Base-by-base conservation (phyloP, 1,140 invertebrate genomes). In the Liolophura sinensis region DNA sequence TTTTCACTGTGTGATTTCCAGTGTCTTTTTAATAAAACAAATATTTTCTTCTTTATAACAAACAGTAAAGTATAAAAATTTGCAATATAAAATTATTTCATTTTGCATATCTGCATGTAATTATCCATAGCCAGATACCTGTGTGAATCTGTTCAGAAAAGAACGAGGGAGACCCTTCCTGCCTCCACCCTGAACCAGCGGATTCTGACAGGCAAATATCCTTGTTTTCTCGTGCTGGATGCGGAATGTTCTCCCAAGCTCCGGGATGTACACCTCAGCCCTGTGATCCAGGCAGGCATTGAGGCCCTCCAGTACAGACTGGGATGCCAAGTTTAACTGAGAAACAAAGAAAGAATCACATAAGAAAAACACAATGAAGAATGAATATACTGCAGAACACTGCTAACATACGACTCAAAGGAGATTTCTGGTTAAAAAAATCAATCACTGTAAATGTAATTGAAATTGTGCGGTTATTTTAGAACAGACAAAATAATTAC, bases 281-380 rank as follows among this genome's bases (percentile, higher is more conserved):
- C 97, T 87, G 82, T 99, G 98, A 88, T 99, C 98, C 18, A 99
- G 88, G 82, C 97, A 98, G 1, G 97, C 97, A 85, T 99, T 99
- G 3, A 99, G 86, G 46, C 97, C 97, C 88, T 99, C 98, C 0
- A 99, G 85, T 7, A 99, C 97, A 0, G 96, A 95, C 84, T 99
- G 98, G 0, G 96, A 97, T 0, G 98, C 97, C 65, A 99, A 86
- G 88, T 99, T 99, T 61, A 99, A 86, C 87, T 89, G 74, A 40
- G 31, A 40, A 40, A 40, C 3, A 3, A 3, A 40, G 31, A 40
- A 40, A 5, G 31, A 5, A 40, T 40, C 31, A 40, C 31, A 40
- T 3, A 40, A 40, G 3, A 40, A 40, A 40, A 40, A 40, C 31
- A 40, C 31, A 40, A 9, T 40, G 31, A 40, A 40, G 9, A 40